These are phyloP conservation scores for Steromphala cineraria DNA, from an alignment of 2,888 invertebrate species.

Conservation along the genomic window DNA sequence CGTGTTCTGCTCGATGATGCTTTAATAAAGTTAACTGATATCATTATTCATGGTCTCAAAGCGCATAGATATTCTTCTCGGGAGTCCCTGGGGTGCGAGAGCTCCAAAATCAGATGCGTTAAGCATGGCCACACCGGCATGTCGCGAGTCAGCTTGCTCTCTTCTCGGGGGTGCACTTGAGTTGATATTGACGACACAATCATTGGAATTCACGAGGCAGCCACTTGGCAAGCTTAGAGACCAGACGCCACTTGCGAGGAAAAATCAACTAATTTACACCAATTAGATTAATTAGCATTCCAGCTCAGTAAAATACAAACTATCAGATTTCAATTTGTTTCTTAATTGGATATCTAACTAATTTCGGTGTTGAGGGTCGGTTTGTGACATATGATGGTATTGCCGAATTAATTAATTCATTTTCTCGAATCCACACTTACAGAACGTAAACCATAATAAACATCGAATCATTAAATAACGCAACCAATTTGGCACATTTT, in stretches of 20 bases:
- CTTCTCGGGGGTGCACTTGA: neutral
- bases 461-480: no score
- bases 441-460: no score
- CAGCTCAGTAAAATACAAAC: neutral
- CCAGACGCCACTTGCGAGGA: neutral
- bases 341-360: no score
- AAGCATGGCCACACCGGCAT: no score
- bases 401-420: no score
- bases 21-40: constrained; percentile 61
- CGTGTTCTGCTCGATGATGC: constrained; percentile 43
- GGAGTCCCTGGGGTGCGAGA: neutral
- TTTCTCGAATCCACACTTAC: no score
- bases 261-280: constrained; percentile 13
- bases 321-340: no score
- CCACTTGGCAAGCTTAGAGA: neutral
- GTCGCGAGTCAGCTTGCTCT: no score
- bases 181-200: constrained; percentile 4
- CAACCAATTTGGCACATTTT: no score
- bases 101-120: no score
- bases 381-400: no score
- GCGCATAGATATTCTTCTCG: neutral
- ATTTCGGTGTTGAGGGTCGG: no score
- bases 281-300: constrained; percentile 10
- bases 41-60: constrained; percentile 47
- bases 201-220: constrained; percentile 7